Evolutionary conservation across 2,888 invertebrate genomes (phyloP).

Genomic region (Sminthurides aquaticus): DNA sequence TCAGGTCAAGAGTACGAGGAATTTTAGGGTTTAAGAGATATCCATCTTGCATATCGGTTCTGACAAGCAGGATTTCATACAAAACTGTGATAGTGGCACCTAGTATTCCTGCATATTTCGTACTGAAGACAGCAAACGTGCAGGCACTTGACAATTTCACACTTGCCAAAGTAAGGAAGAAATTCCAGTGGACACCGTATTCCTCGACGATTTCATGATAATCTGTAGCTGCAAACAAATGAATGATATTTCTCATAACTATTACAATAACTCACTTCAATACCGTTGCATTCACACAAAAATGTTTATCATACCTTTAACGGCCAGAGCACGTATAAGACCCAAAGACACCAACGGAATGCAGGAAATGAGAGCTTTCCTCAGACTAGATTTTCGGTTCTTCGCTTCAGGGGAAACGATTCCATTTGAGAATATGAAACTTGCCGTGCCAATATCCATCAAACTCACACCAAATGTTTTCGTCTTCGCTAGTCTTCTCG

Average conservation of each 20-base stretch:
- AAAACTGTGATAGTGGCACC: constrained; percentile 54
- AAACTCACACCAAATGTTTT: constrained; percentile 74
- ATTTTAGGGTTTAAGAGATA: constrained; percentile 59
- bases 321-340: constrained; percentile 50
- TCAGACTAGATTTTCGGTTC: constrained; percentile 45
- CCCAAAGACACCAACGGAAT: constrained; percentile 57
- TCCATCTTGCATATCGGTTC: constrained; percentile 54
- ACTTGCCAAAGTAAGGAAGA: constrained; percentile 84
- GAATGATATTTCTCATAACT: too few species aligned
- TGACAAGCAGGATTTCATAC: constrained; percentile 61
- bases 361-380: constrained; percentile 46
- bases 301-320: constrained; percentile 37
- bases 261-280: too few species aligned
- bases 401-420: constrained; percentile 58
- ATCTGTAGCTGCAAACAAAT: constrained; percentile 51
- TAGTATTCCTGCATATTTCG: constrained; percentile 52
- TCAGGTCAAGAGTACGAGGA: constrained; percentile 53
- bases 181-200: constrained; percentile 97
- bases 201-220: constrained; percentile 86
- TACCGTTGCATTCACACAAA: too few species aligned
- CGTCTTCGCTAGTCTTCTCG: constrained; percentile 78
- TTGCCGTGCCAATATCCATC: constrained; percentile 94
- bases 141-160: constrained; percentile 66
- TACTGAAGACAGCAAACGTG: constrained; percentile 53
- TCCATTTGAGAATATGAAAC: constrained; percentile 75